phyloP scores from a whole-genome alignment of 2,113 vertebrate genomes.

The Cariama cristata region DNA sequence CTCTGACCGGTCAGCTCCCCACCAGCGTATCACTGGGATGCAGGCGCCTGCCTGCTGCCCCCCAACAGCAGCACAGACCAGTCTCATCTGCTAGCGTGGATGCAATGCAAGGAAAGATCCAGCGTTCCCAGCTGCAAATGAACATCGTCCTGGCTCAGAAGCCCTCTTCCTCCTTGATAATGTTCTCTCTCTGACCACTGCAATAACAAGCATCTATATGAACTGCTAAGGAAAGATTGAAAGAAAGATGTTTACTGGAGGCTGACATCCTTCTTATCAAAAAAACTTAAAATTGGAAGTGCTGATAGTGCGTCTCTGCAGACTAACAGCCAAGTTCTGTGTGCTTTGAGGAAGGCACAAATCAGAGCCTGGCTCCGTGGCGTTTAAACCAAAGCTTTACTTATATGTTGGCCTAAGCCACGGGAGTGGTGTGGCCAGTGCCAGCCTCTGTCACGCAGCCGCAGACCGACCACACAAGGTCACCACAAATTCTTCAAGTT shows the following conservation, averaged over 20 bases:
- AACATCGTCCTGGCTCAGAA: background rate
- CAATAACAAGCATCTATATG: background rate
- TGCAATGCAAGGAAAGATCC: background rate
- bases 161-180: background rate
- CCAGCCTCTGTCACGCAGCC: background rate
- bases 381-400: background rate
- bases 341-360: background rate
- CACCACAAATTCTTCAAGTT: background rate
- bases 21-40: fast-evolving
- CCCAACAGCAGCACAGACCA: background rate
- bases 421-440: fast-evolving
- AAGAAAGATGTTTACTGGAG: background rate
- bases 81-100: fast-evolving
- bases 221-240: background rate
- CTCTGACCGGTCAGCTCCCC: background rate
- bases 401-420: background rate
- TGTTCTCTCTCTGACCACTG: background rate
- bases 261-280: background rate
- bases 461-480: background rate
- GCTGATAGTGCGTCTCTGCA: background rate
- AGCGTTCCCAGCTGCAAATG: background rate
- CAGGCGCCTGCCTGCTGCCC: background rate
- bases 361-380: background rate
- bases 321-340: fast-evolving
- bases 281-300: background rate